A percentile compares a stretch with the other conserved stretches of the same genome.
phyloP scores from a whole-genome alignment of 2,113 vertebrate species.

The Lamprotornis superbus region DNA sequence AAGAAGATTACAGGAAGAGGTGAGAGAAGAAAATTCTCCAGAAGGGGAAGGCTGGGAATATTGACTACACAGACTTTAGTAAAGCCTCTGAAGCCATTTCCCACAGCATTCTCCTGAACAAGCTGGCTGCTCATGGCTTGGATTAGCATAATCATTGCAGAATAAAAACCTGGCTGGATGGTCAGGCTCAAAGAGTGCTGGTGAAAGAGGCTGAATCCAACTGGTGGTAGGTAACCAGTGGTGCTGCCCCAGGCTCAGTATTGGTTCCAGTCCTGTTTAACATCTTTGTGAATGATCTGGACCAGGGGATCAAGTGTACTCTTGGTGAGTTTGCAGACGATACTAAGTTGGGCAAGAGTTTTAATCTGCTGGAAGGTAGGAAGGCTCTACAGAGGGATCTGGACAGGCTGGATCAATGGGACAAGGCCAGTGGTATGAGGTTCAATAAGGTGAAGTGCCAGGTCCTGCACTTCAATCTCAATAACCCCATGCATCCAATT shows the following conservation, averaged over 20 bases:
- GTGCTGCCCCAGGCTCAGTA: neutral
- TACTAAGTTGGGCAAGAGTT: neutral
- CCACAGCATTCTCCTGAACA: neutral
- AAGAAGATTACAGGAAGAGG: neutral
- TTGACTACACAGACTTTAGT: neutral
- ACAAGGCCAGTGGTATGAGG: neutral
- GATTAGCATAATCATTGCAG: neutral
- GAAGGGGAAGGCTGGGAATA: neutral
- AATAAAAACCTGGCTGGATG: neutral
- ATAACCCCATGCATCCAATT: neutral
- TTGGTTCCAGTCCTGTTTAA: neutral
- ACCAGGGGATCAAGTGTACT: neutral
- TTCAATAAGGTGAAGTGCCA: neutral
- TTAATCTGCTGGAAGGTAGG: too few relatives aligned
- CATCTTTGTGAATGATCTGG: neutral
- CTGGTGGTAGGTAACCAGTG: accelerated
- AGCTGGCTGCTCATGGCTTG: neutral
- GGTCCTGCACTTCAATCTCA: neutral
- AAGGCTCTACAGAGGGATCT: neutral
- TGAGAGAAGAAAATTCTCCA: neutral
- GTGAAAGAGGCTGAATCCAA: neutral
- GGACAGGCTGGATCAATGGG: neutral
- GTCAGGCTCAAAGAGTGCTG: neutral
- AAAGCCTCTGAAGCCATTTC: neutral
- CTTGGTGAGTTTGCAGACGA: neutral